phyloP scores from a whole-genome alignment of 2,797 vertebrate genomes.

The Danionella dracula region DNA sequence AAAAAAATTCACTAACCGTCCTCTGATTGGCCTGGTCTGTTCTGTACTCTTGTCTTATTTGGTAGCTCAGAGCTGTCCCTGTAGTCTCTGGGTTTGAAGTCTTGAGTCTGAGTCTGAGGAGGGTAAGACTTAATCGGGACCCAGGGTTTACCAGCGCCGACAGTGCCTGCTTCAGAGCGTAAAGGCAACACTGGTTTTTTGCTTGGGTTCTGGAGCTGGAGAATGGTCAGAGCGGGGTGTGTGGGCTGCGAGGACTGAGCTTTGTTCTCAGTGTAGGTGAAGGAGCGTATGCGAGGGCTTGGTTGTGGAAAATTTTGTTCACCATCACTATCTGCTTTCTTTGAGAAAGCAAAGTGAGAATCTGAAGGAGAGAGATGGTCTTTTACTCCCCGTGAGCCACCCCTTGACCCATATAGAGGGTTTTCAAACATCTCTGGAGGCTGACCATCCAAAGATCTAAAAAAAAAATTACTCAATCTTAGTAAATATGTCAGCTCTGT shows the following conservation, averaged over 20 bases:
- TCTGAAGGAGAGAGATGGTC: slow-evolving; percentile 67
- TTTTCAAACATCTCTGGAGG: slow-evolving; percentile 93
- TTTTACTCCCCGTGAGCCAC: slow-evolving; percentile 59
- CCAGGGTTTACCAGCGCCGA: slow-evolving; percentile 69
- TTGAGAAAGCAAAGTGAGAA: slow-evolving; percentile 49
- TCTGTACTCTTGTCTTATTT: slow-evolving; percentile 60
- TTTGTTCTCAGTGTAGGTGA: slow-evolving; percentile 79
- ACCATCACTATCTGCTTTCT: slow-evolving; percentile 68
- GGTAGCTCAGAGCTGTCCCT: slow-evolving; percentile 80
- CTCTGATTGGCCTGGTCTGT: slow-evolving; percentile 58
- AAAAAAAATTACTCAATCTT: background rate
- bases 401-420: slow-evolving; percentile 84
- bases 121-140: slow-evolving; percentile 77
- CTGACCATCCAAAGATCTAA: slow-evolving; percentile 58
- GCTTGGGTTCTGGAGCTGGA: slow-evolving; percentile 44
- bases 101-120: slow-evolving; percentile 49
- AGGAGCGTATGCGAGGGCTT: slow-evolving; percentile 76
- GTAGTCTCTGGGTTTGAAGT: slow-evolving; percentile 78
- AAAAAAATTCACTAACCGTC: slow-evolving; percentile 46
- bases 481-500: no score
- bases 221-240: slow-evolving; percentile 10
- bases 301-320: slow-evolving; percentile 69
- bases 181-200: slow-evolving; percentile 81
- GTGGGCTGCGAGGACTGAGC: slow-evolving; percentile 47
- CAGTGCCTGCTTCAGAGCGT: slow-evolving; percentile 70